Evolutionary conservation across 1,140 invertebrate species (phyloP).

Genomic region (Arctopsyche grandis): DNA sequence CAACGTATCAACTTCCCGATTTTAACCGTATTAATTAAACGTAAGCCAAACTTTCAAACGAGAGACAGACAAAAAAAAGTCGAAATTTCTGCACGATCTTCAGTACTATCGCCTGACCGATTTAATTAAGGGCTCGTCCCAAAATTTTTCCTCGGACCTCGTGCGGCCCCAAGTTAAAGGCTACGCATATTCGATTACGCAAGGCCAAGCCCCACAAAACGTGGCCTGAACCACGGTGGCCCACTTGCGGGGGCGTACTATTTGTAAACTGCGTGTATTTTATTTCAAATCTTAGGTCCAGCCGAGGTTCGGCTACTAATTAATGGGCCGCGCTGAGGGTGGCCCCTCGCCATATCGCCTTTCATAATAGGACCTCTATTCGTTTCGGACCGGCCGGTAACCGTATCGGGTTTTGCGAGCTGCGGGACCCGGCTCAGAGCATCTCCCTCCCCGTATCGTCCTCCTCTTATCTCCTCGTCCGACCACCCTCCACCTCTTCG

Average conservation of each 20-base stretch:
- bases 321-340: constrained; percentile 35
- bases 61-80: no score
- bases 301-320: constrained; percentile 37
- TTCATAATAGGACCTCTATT: constrained; percentile 47
- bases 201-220: not conserved
- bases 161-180: not conserved
- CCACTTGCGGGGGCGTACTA: not conserved
- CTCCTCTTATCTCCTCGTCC: not conserved
- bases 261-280: constrained; percentile 13
- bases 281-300: constrained; percentile 39
- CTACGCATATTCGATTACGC: not conserved
- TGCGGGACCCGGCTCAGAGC: not conserved
- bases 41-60: no score
- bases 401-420: constrained; percentile 39
- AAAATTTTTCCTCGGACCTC: not conserved
- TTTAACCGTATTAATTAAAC: no score
- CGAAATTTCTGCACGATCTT: no score
- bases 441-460: constrained; percentile 1
- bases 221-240: not conserved
- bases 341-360: constrained; percentile 30
- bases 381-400: constrained; percentile 37
- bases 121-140: no score
- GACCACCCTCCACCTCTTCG: not conserved
- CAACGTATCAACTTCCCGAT: no score
- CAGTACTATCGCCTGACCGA: no score